These are phyloP conservation scores for Tachuris rubrigastra DNA, from an alignment of 2,113 vertebrate genomes.

Conservation along the genomic window DNA sequence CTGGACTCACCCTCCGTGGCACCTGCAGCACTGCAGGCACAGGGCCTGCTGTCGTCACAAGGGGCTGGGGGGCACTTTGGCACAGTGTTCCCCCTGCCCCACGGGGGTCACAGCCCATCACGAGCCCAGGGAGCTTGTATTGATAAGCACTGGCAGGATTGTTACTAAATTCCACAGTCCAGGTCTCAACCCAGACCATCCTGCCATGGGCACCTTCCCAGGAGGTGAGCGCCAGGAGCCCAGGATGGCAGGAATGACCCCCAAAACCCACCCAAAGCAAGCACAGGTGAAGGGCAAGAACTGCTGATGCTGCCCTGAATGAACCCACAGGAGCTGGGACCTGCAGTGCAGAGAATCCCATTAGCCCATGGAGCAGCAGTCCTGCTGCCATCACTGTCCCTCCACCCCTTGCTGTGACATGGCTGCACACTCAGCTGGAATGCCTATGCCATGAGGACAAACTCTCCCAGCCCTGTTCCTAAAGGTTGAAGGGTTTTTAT, in stretches of 20 bases:
- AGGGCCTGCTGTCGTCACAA: not conserved
- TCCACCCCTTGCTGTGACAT: fast-evolving
- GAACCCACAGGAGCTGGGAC: not conserved
- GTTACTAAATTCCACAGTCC: not conserved
- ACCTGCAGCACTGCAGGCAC: not conserved
- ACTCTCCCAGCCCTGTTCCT: not conserved
- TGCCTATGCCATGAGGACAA: not conserved
- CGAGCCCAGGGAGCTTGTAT: not conserved
- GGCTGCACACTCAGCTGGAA: not conserved
- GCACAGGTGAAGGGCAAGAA: not conserved
- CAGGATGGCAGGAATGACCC: not conserved
- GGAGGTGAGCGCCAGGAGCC: not conserved
- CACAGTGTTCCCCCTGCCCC: fast-evolving
- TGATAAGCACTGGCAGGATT: not conserved
- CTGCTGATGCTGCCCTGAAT: not conserved
- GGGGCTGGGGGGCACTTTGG: fast-evolving
- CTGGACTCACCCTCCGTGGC: not conserved
- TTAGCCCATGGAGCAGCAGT: fast-evolving
- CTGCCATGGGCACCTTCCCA: not conserved
- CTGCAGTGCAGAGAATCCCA: not conserved
- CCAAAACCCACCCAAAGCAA: not conserved
- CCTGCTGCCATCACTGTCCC: not conserved
- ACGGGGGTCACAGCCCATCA: fast-evolving
- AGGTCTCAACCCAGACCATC: not conserved
- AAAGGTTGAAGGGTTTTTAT: not conserved